Evolutionary conservation across 2,888 invertebrate species (phyloP).

Genomic region (Philereme vetulata): DNA sequence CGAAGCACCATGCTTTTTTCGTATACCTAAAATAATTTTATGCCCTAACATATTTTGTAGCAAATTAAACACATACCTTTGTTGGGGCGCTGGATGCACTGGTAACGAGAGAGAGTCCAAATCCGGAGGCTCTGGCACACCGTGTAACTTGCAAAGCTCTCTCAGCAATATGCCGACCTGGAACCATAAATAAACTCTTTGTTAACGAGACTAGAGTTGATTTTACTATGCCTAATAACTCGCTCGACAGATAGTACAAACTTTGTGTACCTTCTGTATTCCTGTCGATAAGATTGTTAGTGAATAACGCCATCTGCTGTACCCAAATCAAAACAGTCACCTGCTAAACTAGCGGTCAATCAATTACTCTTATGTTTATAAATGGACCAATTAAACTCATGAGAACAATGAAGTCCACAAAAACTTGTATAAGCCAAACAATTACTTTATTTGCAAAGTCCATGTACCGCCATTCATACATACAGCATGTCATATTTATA

Average conservation of each 20-base stretch:
- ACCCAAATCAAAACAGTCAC: neutral
- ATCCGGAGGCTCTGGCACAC: slow-evolving; percentile 96
- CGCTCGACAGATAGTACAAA: too few relatives aligned
- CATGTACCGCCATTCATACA: slow-evolving; percentile 10
- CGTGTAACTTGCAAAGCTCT: slow-evolving; percentile 96
- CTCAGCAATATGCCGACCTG: slow-evolving; percentile 95
- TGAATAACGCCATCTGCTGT: too few relatives aligned
- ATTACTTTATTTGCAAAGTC: slow-evolving; percentile 25
- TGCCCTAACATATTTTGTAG: too few relatives aligned
- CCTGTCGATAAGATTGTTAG: too few relatives aligned
- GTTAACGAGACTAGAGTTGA: neutral
- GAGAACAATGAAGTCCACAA: slow-evolving; percentile 30
- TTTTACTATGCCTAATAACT: neutral
- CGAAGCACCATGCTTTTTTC: too few relatives aligned
- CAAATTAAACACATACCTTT: slow-evolving; percentile 53
- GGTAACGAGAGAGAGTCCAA: slow-evolving; percentile 91
- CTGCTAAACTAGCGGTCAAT: neutral
- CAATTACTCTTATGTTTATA: slow-evolving; percentile 13
- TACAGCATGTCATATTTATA: neutral
- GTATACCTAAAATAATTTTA: too few relatives aligned
- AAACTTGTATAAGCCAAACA: slow-evolving; percentile 24
- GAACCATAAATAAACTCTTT: slow-evolving; percentile 38
- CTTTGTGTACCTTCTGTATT: too few relatives aligned
- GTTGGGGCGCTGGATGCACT: slow-evolving; percentile 72
- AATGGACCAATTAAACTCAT: slow-evolving; percentile 22